phyloP scores from a whole-genome alignment of 2,113 vertebrate genomes.

The Sinosuthora webbiana region DNA sequence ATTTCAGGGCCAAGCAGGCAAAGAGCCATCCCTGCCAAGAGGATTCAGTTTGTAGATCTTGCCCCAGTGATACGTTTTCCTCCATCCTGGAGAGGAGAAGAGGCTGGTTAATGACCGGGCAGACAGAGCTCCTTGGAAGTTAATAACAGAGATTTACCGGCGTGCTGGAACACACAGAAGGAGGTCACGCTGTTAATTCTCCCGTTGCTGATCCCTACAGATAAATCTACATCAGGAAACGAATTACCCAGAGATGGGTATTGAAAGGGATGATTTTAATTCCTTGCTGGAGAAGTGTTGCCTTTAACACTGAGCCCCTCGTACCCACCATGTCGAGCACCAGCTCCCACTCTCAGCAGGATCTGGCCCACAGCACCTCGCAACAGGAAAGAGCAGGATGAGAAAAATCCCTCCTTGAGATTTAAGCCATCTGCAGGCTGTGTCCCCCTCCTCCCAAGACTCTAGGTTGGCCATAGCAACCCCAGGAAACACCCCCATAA shows the following conservation, averaged over 20 bases:
- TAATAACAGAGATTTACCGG: neutral
- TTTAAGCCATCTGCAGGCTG: too few species aligned
- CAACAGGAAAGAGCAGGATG: neutral
- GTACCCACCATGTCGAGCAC: fast-evolving
- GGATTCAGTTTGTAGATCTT: neutral
- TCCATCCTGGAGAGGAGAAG: neutral
- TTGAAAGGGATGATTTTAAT: neutral
- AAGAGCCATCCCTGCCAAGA: fast-evolving
- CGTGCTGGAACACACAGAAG: neutral
- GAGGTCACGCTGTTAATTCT: slow-evolving; percentile 34
- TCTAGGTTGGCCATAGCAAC: too few species aligned
- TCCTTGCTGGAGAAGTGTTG: neutral
- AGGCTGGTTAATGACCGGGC: fast-evolving
- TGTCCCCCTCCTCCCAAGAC: fast-evolving
- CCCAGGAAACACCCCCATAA: neutral
- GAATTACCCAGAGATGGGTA: neutral
- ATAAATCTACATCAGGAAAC: neutral
- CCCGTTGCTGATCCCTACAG: neutral
- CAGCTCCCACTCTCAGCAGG: neutral
- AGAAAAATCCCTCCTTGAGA: neutral
- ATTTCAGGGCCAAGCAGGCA: neutral
- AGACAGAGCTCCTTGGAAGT: neutral
- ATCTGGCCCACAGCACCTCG: neutral
- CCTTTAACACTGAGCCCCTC: neutral
- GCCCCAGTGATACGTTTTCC: neutral